These are phyloP conservation scores for Oscheius myriophilus DNA, from an alignment of 2,888 invertebrate species.

Conservation along the genomic window DNA sequence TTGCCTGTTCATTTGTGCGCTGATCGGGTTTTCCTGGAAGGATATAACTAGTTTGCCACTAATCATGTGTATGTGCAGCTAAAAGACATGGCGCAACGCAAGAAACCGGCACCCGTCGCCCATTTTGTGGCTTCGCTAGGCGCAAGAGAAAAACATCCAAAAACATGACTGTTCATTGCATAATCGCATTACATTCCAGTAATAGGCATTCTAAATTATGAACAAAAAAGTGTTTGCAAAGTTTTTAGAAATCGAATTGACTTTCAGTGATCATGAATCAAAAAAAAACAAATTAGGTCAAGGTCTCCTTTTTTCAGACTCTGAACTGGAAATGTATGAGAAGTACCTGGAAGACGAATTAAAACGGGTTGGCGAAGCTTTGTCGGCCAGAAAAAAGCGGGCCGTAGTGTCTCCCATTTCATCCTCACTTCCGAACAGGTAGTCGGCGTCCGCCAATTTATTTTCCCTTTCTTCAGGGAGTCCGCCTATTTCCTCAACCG, in stretches of 20 bases:
- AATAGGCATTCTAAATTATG: too few species aligned
- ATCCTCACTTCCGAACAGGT: constrained; percentile 56
- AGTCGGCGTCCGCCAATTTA: not conserved
- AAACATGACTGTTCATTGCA: constrained; percentile 20
- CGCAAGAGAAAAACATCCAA: constrained; percentile 21
- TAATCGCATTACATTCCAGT: not conserved
- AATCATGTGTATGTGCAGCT: constrained; percentile 26
- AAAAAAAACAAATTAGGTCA: too few species aligned
- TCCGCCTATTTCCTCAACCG: constrained; percentile 52
- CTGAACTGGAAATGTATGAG: constrained; percentile 33
- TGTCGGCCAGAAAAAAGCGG: constrained; percentile 33
- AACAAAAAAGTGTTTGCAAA: too few species aligned
- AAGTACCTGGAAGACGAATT: constrained; percentile 25
- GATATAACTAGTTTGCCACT: constrained; percentile 25
- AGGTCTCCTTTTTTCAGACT: constrained; percentile 31
- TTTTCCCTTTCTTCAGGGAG: constrained; percentile 36
- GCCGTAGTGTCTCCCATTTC: constrained; percentile 49
- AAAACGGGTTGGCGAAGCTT: constrained; percentile 17
- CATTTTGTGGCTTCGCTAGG: constrained; percentile 20
- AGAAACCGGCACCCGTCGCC: constrained; percentile 22
- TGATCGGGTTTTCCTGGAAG: not conserved
- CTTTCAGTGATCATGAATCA: too few species aligned
- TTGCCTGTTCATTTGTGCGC: too few species aligned
- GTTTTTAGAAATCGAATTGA: too few species aligned
- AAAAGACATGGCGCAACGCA: constrained; percentile 26